Conservation (phyloP, 2,797 vertebrate genomes). For the Chelmon rostratus region DNA sequence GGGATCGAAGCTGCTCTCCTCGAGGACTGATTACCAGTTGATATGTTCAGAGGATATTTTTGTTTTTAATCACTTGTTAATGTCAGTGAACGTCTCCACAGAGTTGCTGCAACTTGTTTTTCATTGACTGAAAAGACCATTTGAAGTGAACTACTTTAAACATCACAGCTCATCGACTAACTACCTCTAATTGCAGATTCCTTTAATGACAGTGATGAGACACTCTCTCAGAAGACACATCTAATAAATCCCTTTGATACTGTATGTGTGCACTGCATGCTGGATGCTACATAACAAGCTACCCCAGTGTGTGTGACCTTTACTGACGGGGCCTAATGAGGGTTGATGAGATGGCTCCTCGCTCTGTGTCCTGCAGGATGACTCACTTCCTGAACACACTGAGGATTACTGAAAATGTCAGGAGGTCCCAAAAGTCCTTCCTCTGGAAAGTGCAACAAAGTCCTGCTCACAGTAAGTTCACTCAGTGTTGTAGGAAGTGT, state of each 20-base stretch:
- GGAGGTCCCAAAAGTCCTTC: conserved; percentile 55
- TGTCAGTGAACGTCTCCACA: conserved; percentile 30
- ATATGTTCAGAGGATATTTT: conserved; percentile 6
- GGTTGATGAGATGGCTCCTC: conserved; percentile 37
- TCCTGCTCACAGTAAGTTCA: conserved; percentile 6
- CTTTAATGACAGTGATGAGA: conserved; percentile 19
- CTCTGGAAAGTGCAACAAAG: neutral
- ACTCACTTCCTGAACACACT: conserved; percentile 44
- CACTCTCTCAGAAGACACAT: conserved; percentile 52
- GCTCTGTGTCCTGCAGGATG: conserved; percentile 25
- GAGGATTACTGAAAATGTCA: conserved; percentile 77
- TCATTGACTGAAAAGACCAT: neutral
- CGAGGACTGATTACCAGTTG: neutral
- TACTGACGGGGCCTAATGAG: conserved; percentile 62
- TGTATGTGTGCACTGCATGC: neutral
- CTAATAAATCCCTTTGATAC: conserved; percentile 74
- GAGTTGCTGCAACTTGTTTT: conserved; percentile 30
- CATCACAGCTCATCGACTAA: neutral
- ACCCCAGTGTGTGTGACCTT: conserved; percentile 73
- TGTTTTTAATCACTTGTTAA: conserved; percentile 26
- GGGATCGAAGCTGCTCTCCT: neutral
- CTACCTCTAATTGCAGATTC: neutral
- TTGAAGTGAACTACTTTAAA: conserved; percentile 17
- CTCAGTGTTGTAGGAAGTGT: neutral
- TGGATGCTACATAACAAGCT: conserved; percentile 39